Evolutionary conservation across 2,797 vertebrate genomes (phyloP).

Genomic region (Cossypha caffra): DNA sequence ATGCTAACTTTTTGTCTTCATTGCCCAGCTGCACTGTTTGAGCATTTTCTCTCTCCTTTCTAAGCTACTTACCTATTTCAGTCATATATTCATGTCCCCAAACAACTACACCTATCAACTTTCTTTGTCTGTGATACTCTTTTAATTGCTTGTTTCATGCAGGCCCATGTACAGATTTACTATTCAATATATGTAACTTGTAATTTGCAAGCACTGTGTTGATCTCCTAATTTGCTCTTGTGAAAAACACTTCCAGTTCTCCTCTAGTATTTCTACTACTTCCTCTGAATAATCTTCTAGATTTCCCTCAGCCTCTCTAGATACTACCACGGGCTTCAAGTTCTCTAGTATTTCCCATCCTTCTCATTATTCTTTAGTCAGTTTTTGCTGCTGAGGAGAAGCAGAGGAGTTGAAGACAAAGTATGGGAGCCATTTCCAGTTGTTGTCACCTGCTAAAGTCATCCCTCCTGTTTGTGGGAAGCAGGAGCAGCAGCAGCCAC

Average conservation of each 20-base stretch:
- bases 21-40: background rate
- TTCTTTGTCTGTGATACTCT: background rate
- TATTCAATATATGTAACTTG: background rate
- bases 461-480: background rate
- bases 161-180: background rate
- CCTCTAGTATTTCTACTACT: background rate
- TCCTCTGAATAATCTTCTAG: background rate
- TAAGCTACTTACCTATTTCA: background rate
- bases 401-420: background rate
- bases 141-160: background rate
- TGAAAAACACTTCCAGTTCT: background rate
- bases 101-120: background rate
- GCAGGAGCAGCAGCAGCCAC: background rate
- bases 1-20: background rate
- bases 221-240: background rate
- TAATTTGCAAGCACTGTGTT: background rate
- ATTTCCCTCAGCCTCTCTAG: background rate
- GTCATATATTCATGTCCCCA: background rate
- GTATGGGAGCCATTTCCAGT: background rate
- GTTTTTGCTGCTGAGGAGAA: background rate
- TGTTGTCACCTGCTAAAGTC: background rate
- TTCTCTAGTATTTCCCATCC: background rate
- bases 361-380: background rate
- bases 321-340: background rate
- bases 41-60: background rate